These are phyloP conservation scores for Sialia sialis DNA, from an alignment of 2,113 vertebrate species.

Conservation along the genomic window DNA sequence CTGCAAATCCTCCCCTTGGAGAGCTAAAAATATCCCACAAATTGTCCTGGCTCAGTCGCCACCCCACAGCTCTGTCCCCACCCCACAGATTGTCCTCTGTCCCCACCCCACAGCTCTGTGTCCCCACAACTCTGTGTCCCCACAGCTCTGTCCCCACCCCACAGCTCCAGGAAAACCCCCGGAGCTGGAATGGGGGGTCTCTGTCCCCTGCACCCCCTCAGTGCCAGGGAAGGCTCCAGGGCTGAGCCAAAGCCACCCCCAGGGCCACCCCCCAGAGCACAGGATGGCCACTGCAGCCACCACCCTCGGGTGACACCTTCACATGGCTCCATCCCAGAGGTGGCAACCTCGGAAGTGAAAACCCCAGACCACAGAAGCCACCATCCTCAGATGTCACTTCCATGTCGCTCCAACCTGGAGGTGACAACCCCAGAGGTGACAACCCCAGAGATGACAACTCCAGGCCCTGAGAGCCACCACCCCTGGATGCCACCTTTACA, in stretches of 20 bases:
- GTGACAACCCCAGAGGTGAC: too few species aligned
- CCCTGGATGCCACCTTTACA: too few species aligned
- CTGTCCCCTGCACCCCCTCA: neutral
- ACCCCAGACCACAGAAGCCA: too few species aligned
- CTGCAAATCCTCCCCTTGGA: neutral
- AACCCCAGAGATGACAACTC: too few species aligned
- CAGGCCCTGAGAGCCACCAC: too few species aligned
- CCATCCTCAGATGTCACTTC: too few species aligned
- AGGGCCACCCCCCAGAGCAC: neutral
- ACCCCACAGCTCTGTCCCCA: neutral
- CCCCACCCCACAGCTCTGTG: neutral
- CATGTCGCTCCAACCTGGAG: too few species aligned
- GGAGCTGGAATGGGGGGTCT: neutral
- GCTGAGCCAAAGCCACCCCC: fast-evolving
- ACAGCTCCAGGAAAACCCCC: neutral
- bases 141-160: neutral
- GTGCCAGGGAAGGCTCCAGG: neutral
- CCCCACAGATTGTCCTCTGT: neutral
- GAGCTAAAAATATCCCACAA: constrained; percentile 29
- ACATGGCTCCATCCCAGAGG: neutral
- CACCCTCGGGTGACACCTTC: neutral
- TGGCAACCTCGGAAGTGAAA: too few species aligned
- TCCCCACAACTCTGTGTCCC: too few species aligned
- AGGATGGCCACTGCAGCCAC: too few species aligned
- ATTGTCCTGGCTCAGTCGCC: neutral